These are phyloP conservation scores for Arctia plantaginis DNA, from an alignment of 2,888 invertebrate genomes.

Conservation along the genomic window DNA sequence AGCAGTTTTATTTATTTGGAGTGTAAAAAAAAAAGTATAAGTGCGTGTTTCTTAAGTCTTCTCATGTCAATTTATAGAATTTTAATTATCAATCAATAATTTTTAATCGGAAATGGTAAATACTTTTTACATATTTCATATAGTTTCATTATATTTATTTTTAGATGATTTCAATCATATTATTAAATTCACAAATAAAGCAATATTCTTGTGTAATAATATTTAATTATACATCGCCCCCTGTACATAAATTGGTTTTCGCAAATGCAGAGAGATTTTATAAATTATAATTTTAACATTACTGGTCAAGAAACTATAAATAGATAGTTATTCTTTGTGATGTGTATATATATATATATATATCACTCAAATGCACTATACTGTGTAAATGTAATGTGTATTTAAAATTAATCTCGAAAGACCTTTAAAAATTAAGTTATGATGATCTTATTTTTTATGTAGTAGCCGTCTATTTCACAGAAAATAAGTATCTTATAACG, in stretches of 20 bases:
- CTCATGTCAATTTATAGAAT: not conserved
- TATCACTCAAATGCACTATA: not conserved
- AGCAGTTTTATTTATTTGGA: not conserved
- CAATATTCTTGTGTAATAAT: not conserved
- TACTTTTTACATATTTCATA: not conserved
- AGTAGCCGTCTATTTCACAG: not conserved
- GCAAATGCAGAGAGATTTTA: not conserved
- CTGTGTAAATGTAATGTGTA: too few relatives aligned
- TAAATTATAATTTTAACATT: not conserved
- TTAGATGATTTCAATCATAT: not conserved
- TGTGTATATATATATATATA: not conserved
- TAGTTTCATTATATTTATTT: not conserved
- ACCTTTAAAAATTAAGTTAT: not conserved
- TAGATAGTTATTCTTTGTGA: not conserved
- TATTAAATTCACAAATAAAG: not conserved
- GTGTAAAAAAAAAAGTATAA: too few relatives aligned
- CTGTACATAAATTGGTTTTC: not conserved
- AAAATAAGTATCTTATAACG: conserved; percentile 30
- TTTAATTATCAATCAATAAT: not conserved
- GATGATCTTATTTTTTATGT: too few relatives aligned
- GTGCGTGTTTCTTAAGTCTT: not conserved
- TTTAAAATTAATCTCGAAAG: not conserved
- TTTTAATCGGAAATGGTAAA: not conserved
- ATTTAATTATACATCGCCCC: not conserved
- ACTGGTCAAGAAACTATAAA: not conserved